Evolutionary conservation across 2,113 vertebrate genomes (phyloP), one percentile per base, ranked within the genome.

Genomic region (Elaphurus davidianus): DNA sequence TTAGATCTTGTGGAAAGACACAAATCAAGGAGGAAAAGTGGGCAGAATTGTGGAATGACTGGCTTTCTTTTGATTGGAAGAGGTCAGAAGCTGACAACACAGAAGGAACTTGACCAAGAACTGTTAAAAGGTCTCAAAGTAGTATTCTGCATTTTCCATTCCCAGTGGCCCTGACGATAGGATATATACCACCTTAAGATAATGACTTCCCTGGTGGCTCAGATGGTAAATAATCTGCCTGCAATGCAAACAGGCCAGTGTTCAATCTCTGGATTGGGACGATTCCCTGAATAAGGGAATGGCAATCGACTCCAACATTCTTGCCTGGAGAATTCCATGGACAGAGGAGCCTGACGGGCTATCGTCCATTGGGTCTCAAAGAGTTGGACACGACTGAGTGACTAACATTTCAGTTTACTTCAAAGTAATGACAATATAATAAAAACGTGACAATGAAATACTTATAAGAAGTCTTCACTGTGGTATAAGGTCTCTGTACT

Each of bases 361-460:
- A 25, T 21, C 40, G 36, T 43, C 21, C 67, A 74, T 74, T 36
- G 67, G 5, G 21, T 74, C 36, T 13, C 71, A 74, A 40, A 74
- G 71, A 43, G 36, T 74, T 9, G 0, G 71, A 43, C 36, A 74
- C 0, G 5, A 74, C 36, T 67, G 64, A 67, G 5, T 74, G n/a
- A 40, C 71, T 74, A 25, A 43, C 10, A 74, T 40, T 74, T 74
- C 71, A 43, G 19, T 43, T 43, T 40, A 74, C 21, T 74, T 14
- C 71, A 74, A 74, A 12, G n/a, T 76, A 92, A 87, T 87, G 28
- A 81, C 36, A 90, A 27, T 40, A 55, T 91, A 27, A 17, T n/a
- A 96, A 94, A 96, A 94, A 47, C 2, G 45, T 67, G n/a, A 86
- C 76, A 96, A 55, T 67, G 15, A 98, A 92, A 55, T 7, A 64